Conservation (phyloP, 1,140 invertebrate species). For the Drosophila busckii region DNA sequence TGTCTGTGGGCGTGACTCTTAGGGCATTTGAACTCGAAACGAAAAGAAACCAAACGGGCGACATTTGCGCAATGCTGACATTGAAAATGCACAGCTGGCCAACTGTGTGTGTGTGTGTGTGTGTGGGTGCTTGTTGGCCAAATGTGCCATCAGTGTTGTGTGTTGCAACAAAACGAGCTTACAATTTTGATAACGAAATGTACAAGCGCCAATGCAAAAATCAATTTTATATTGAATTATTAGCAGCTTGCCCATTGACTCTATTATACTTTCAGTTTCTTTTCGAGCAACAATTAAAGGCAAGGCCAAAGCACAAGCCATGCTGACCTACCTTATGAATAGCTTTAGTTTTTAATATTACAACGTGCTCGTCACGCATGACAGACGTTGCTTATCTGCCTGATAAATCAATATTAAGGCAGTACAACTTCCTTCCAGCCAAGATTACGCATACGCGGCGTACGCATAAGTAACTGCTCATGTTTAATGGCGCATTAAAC, state of each 20-base stretch:
- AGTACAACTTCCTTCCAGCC: constrained; percentile 14
- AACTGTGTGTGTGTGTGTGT: constrained; percentile 42
- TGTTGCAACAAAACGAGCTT: constrained; percentile 60
- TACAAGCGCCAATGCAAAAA: constrained; percentile 14
- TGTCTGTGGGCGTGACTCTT: constrained; percentile 55
- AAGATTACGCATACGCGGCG: constrained; percentile 31
- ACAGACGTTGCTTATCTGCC: constrained; percentile 49
- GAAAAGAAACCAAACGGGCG: constrained; percentile 28
- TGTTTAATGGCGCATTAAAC: constrained; percentile 35
- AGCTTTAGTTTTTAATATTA: too few relatives aligned
- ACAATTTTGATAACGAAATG: constrained; percentile 16
- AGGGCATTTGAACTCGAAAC: constrained; percentile 35
- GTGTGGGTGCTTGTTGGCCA: constrained; percentile 31
- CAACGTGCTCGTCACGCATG: too few relatives aligned
- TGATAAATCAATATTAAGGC: constrained; percentile 34
- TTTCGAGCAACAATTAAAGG: constrained; percentile 49
- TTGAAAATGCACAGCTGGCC: constrained; percentile 64
- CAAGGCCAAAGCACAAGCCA: constrained; percentile 29
- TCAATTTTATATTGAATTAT: too few relatives aligned
- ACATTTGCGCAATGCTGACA: constrained; percentile 67
- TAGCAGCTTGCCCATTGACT: too few relatives aligned
- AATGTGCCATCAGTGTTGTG: constrained; percentile 61
- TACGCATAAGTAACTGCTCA: constrained; percentile 10
- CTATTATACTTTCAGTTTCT: too few relatives aligned
- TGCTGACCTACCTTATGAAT: constrained; percentile 4